phyloP scores from a whole-genome alignment of 1,140 invertebrate genomes.

The Brachystomella parvula region DNA sequence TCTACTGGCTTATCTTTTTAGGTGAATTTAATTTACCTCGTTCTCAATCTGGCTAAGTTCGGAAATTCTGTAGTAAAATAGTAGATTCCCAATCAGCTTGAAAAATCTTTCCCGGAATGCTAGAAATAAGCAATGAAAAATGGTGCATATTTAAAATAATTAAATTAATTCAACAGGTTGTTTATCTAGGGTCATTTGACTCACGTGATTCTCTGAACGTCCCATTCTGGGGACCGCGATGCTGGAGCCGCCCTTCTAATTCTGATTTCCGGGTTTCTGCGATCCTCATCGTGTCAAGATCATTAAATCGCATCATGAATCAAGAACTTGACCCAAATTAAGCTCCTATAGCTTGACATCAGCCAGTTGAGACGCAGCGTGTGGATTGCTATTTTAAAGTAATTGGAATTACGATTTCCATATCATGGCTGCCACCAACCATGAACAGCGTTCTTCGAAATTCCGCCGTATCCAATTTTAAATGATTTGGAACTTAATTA shows the following conservation, averaged over 20 bases:
- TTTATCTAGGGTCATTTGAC: too few relatives aligned
- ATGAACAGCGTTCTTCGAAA: too few relatives aligned
- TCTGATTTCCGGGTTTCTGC: constrained; percentile 49
- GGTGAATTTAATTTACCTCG: constrained; percentile 39
- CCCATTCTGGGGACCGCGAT: constrained; percentile 46
- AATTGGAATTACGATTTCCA: neutral
- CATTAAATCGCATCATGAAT: constrained; percentile 56
- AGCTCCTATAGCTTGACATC: neutral
- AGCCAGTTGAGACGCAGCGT: neutral
- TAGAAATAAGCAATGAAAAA: constrained; percentile 13
- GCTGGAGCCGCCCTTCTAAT: constrained; percentile 58
- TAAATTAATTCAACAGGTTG: too few relatives aligned
- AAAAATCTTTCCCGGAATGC: constrained; percentile 63
- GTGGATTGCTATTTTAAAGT: neutral
- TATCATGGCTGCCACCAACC: too few relatives aligned
- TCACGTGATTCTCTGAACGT: too few relatives aligned
- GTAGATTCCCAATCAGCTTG: constrained; percentile 57
- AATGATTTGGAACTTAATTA: too few relatives aligned
- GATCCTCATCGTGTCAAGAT: constrained; percentile 52
- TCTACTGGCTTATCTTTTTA: neutral
- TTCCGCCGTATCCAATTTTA: too few relatives aligned
- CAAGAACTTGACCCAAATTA: too few relatives aligned
- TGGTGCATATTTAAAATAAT: too few relatives aligned
- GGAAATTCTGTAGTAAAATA: constrained; percentile 65
- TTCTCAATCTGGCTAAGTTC: constrained; percentile 57